Evolutionary conservation across 2,113 vertebrate species (phyloP), one percentile per base, ranked within the genome.

Genomic region (Calypte anna): DNA sequence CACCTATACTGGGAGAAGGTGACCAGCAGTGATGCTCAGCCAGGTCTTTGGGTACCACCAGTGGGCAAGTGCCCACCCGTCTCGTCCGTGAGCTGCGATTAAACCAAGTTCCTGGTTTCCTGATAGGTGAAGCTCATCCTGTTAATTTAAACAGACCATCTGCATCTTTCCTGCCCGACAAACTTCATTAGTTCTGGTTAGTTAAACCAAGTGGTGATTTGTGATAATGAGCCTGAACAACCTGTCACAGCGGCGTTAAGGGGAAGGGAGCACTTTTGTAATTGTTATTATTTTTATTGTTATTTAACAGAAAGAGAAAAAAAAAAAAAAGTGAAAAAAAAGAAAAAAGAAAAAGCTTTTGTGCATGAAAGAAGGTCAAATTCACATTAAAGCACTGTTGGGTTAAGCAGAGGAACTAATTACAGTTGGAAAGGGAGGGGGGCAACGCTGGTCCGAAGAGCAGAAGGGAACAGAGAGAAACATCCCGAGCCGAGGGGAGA

Each of bases 141-240:
- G 95, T 96, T 97, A 91, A 97, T 96, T 95, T 96, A 95, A 97
- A 97, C 91, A 91, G 96, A 88, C 97, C 97, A 98, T 96, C 97
- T 98, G 97, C 95, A 97, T 97, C 96, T 97, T 97, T 90, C 61
- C 62, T 96, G 96, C 96, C 97, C 86, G 97, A 98, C 98, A 98
- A 97, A 98, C 96, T 96, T 97, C 95, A 95, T 98, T 97, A 98
- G 96, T 98, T 98, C 97, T 97, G 97, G 93, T 97, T 96, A 98
- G 97, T 98, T 98, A 97, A 97, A 97, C 96, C 84, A 82, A 96
- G 85, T 62, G 72, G 91, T 95, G 94, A 97, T 95, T 81, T 96
- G 93, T 85, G 95, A 95, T 94, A 97, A 98, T 93, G 91, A 98
- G 97, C 89, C 74, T 4, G 82, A 95, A 83, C 96, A 96, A 97